A percentile compares a stretch with the other conserved stretches of the same genome.
These are phyloP conservation scores for Drosophila subpulchrella DNA, from an alignment of 1,140 invertebrate species.

Conservation along the genomic window DNA sequence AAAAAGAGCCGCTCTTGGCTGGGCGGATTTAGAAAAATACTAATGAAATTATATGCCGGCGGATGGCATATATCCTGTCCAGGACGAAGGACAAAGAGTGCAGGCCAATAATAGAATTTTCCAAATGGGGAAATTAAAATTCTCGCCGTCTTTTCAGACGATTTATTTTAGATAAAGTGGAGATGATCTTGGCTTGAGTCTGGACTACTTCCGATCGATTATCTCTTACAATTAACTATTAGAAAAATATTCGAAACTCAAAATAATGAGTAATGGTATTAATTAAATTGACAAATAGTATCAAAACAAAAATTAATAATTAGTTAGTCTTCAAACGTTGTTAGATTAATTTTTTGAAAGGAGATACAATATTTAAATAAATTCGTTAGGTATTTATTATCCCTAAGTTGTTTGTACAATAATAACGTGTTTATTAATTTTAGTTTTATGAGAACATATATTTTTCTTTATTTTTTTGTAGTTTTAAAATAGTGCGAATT, in stretches of 20 bases:
- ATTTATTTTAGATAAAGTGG: not conserved
- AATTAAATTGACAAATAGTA: too few species aligned
- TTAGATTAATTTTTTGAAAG: too few species aligned
- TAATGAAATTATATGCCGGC: conserved; percentile 73
- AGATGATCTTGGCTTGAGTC: conserved; percentile 8
- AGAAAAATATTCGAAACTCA: not conserved
- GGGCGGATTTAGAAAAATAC: conserved; percentile 74
- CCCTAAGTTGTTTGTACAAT: too few species aligned
- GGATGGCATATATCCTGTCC: conserved; percentile 66
- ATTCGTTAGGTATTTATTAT: too few species aligned
- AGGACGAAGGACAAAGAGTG: conserved; percentile 51
- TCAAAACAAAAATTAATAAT: too few species aligned
- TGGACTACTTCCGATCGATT: conserved; percentile 23
- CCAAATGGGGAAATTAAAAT: conserved; percentile 50
- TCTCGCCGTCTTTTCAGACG: conserved; percentile 3
- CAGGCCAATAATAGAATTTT: conserved; percentile 72
- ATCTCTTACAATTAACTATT: not conserved
- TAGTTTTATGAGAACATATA: too few species aligned
- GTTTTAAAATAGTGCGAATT: too few species aligned
- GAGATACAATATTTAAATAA: too few species aligned
- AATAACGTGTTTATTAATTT: too few species aligned
- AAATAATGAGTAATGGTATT: too few species aligned
- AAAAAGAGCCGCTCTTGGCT: conserved; percentile 35
- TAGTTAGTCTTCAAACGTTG: too few species aligned
- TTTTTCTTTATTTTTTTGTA: too few species aligned